Percentiles rank a stretch among this genome's conserved stretches.
phyloP scores from a whole-genome alignment of 2,113 vertebrate species.

The Delphinapterus leucas region DNA sequence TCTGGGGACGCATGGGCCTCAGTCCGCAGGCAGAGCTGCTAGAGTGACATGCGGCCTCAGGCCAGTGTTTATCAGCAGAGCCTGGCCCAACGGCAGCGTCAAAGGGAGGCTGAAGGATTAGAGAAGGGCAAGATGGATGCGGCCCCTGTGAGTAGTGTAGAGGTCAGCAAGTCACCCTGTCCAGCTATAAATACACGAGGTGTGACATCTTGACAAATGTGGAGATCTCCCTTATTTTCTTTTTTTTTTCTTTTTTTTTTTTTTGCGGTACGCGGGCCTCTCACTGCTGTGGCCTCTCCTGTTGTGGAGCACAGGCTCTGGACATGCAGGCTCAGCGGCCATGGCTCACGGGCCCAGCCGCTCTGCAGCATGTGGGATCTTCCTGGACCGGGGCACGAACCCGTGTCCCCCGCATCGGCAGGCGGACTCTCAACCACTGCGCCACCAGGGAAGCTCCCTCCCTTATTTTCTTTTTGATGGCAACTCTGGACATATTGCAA shows the following conservation, averaged over 20 bases:
- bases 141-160: background rate
- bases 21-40: background rate
- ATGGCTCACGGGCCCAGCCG: rapidly evolving
- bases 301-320: rapidly evolving
- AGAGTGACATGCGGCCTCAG: background rate
- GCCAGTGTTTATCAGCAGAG: background rate
- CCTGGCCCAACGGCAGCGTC: background rate
- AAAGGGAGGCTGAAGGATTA: background rate
- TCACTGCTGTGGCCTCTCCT: too few species aligned
- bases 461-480: conserved; percentile 57
- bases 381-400: too few species aligned
- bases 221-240: conserved; percentile 33
- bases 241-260: background rate
- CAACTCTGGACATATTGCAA: background rate
- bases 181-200: conserved; percentile 55
- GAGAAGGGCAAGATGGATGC: background rate
- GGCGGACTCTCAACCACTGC: too few species aligned
- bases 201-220: conserved; percentile 48
- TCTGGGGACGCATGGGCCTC: background rate
- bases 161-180: conserved; percentile 46
- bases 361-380: rapidly evolving
- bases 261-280: too few species aligned
- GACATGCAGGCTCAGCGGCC: rapidly evolving
- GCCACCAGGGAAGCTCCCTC: too few species aligned
- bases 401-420: too few species aligned